Conservation (phyloP, 2,797 vertebrate species). For the Cichlasoma orientale region DNA sequence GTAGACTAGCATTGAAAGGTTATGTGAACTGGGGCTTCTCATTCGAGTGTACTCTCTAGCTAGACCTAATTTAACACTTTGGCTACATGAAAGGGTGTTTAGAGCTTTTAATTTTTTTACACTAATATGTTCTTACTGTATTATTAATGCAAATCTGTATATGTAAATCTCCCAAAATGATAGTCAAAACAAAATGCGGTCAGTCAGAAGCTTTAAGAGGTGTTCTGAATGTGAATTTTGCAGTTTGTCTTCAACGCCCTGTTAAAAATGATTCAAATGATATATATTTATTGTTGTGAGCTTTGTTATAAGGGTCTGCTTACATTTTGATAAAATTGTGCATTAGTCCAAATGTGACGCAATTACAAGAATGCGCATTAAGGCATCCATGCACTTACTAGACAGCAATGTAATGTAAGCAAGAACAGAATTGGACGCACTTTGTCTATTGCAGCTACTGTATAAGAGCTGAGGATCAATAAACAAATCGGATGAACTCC, state of each 20-base stretch:
- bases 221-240: background rate
- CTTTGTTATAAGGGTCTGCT: background rate
- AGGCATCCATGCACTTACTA: too few species aligned
- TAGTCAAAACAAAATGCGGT: constrained; percentile 4
- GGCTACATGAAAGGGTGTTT: background rate
- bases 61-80: background rate
- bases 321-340: background rate
- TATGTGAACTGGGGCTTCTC: constrained; percentile 22
- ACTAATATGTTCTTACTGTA: background rate
- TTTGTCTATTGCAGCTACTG: background rate
- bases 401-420: too few species aligned
- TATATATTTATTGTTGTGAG: background rate
- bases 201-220: background rate
- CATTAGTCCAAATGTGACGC: background rate
- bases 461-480: background rate
- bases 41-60: background rate
- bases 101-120: background rate
- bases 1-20: constrained; percentile 15
- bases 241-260: background rate
- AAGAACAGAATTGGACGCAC: too few species aligned
- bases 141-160: background rate
- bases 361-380: too few species aligned
- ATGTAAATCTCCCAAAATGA: background rate
- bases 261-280: background rate
- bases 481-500: background rate